phyloP scores from a whole-genome alignment of 2,888 invertebrate species.

The Cantharis flavilabris region DNA sequence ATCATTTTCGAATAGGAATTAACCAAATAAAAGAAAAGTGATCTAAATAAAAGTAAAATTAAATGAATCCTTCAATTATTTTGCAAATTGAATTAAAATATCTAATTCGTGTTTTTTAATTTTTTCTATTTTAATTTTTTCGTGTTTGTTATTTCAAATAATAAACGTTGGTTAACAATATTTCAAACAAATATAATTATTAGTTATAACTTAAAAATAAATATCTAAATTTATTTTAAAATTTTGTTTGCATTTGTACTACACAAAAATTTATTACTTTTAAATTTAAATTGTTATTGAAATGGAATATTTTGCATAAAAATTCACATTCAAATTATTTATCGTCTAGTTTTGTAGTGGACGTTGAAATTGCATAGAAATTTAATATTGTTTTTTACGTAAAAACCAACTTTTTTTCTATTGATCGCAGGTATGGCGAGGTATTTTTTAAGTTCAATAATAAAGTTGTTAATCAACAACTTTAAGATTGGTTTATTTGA shows the following conservation, averaged over 20 bases:
- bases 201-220: no score
- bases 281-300: neutral
- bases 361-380: neutral
- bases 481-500: neutral
- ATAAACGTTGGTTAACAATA: no score
- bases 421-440: neutral
- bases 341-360: neutral
- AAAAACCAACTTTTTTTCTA: neutral
- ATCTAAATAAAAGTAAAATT: neutral
- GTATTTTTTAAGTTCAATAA: conserved; percentile 15
- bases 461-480: conserved; percentile 22
- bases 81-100: no score
- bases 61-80: no score
- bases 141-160: neutral
- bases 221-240: neutral
- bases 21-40: neutral
- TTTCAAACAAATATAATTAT: no score
- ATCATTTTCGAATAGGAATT: neutral
- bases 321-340: neutral
- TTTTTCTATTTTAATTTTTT: neutral
- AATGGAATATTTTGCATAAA: neutral
- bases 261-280: neutral
- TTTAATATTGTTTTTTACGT: neutral
- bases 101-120: neutral
- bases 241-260: neutral